Conservation (phyloP, 2,797 vertebrate species). For the Hapalemur alaotrensis region DNA sequence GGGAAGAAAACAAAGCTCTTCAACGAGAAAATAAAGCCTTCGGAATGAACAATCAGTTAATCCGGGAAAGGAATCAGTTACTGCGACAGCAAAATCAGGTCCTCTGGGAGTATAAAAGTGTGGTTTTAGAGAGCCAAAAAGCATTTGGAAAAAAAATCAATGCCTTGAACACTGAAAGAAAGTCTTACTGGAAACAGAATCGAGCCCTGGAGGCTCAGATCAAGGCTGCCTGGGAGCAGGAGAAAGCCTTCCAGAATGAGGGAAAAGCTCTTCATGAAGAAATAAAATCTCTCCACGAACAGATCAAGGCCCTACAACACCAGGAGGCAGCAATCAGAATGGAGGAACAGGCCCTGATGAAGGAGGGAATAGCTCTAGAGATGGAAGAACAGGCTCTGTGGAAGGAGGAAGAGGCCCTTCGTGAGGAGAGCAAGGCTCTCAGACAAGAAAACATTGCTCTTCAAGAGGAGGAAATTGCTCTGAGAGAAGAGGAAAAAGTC, state of each 20-base stretch:
- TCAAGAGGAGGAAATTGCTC: conserved; percentile 3
- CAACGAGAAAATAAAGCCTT: conserved; percentile 37
- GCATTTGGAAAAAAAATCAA: conserved; percentile 14
- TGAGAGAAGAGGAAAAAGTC: conserved; percentile 47
- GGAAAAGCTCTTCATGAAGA: conserved; percentile 56
- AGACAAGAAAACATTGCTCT: neutral
- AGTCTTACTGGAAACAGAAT: conserved; percentile 52
- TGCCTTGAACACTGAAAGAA: conserved; percentile 31
- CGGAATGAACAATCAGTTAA: conserved; percentile 16
- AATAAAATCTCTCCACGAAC: conserved; percentile 41
- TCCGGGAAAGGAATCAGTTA: conserved; percentile 6
- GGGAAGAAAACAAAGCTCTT: conserved; percentile 54
- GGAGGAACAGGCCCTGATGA: conserved; percentile 1
- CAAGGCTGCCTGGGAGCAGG: conserved; percentile 35
- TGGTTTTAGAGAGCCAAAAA: neutral
- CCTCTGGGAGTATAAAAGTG: conserved; percentile 24
- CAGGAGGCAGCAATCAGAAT: conserved; percentile 30
- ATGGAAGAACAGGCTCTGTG: neutral
- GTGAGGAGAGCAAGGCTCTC: conserved; percentile 32
- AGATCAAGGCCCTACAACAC: conserved; percentile 63
- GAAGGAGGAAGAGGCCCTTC: conserved; percentile 52
- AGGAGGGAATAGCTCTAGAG: neutral
- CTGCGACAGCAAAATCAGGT: conserved; percentile 27
- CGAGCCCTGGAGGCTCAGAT: conserved; percentile 56
- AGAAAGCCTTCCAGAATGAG: conserved; percentile 63